These are phyloP conservation scores for Eubasilissa regina DNA, from an alignment of 1,140 invertebrate species.

Conservation along the genomic window DNA sequence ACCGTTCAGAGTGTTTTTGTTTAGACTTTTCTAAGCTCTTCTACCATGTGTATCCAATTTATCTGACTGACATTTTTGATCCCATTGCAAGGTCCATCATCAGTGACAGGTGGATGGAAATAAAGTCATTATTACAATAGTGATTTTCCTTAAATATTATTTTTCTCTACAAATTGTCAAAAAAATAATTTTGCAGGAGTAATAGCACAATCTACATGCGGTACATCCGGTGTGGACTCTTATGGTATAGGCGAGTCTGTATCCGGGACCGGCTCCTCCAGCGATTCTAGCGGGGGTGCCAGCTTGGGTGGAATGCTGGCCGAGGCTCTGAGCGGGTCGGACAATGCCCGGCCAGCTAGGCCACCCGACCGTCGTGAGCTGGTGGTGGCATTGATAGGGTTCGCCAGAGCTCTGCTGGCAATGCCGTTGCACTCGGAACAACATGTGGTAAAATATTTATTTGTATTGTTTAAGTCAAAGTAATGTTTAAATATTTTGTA, in stretches of 20 bases:
- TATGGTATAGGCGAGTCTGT: constrained; percentile 63
- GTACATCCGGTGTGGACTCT: constrained; percentile 44
- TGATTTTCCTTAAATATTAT: no score
- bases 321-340: constrained; percentile 64
- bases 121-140: no score
- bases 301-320: constrained; percentile 65
- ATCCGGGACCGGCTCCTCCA: constrained; percentile 64
- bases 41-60: no score
- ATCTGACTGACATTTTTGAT: no score
- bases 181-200: constrained; percentile 13
- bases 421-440: constrained; percentile 73
- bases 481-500: no score
- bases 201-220: constrained; percentile 43
- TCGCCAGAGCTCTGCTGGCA: constrained; percentile 76
- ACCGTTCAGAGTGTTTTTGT: no score
- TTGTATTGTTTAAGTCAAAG: no score
- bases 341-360: constrained; percentile 61
- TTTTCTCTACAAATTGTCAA: no score
- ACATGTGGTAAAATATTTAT: neutral
- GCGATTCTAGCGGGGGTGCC: constrained; percentile 60
- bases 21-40: no score
- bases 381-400: constrained; percentile 67
- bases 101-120: no score
- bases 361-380: constrained; percentile 66
- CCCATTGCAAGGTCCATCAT: no score